Percentiles rank a stretch among this genome's conserved stretches.
phyloP scores from a whole-genome alignment of 2,888 invertebrate genomes.

The Cacoxenus indagator region DNA sequence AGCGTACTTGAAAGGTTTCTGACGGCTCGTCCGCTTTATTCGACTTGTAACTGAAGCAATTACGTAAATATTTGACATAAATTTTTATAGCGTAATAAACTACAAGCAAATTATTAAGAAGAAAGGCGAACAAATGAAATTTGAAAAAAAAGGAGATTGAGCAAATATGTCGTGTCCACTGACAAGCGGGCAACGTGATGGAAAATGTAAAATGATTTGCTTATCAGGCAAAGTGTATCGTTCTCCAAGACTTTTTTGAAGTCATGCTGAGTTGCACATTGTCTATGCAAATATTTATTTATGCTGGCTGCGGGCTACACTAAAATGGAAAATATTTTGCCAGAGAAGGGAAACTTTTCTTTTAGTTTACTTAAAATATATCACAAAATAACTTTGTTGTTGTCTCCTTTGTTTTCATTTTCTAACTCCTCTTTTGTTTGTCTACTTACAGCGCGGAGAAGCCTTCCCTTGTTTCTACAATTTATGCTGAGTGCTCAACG shows the following conservation, averaged over 20 bases:
- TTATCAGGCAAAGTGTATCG: not conserved
- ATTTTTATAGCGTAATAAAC: slow-evolving; percentile 22
- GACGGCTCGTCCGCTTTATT: not conserved
- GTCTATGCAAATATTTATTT: slow-evolving; percentile 13
- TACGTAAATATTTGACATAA: slow-evolving; percentile 35
- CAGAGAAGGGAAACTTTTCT: not conserved
- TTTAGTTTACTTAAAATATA: not conserved
- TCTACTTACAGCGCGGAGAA: not conserved
- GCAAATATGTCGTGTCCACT: not conserved
- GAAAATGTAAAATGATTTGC: not conserved
- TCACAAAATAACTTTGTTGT: not conserved
- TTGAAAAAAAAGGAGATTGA: not conserved
- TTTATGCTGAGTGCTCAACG: slow-evolving; percentile 16
- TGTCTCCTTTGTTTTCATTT: not conserved
- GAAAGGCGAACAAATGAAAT: not conserved
- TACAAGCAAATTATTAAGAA: not conserved
- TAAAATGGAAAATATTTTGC: not conserved
- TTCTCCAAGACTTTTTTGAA: not conserved
- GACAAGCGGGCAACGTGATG: not conserved
- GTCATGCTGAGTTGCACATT: slow-evolving; percentile 8
- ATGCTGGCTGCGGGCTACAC: not conserved
- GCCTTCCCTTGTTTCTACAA: not conserved
- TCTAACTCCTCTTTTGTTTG: not conserved
- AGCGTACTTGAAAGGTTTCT: not conserved
- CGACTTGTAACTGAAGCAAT: slow-evolving; percentile 26